Evolutionary conservation across 2,888 invertebrate species (phyloP).

Genomic region (Baccha elongata): DNA sequence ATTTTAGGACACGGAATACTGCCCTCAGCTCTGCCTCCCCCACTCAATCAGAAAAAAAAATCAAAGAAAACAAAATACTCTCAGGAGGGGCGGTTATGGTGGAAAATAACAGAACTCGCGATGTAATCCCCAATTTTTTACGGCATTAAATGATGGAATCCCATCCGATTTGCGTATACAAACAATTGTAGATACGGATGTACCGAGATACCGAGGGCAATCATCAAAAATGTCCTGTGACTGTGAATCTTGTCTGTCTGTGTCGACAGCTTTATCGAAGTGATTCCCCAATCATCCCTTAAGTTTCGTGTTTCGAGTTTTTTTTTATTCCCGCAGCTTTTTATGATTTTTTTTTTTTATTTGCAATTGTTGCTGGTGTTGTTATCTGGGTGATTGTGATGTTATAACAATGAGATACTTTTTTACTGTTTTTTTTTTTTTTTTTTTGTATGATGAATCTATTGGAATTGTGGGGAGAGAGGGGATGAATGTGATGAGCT

Average conservation of each 20-base stretch:
- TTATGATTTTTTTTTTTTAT: constrained; percentile 31
- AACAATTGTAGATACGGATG: neutral
- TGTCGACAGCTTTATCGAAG: constrained; percentile 68
- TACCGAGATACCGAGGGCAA: constrained; percentile 59
- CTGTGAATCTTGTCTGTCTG: constrained; percentile 54
- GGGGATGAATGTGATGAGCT: constrained; percentile 4
- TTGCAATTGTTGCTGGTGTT: constrained; percentile 68
- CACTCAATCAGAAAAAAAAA: constrained; percentile 25
- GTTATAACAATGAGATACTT: constrained; percentile 69
- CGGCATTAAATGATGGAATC: constrained; percentile 73
- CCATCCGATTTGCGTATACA: constrained; percentile 70
- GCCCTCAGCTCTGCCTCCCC: neutral
- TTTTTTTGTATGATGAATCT: constrained; percentile 54
- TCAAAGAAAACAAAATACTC: constrained; percentile 58
- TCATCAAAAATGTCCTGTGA: constrained; percentile 70
- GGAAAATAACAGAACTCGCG: constrained; percentile 68
- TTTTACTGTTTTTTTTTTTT: constrained; percentile 41
- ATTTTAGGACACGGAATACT: constrained; percentile 25
- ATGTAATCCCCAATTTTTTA: constrained; percentile 73
- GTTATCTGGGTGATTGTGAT: constrained; percentile 71
- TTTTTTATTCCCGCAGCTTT: constrained; percentile 19
- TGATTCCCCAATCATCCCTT: constrained; percentile 65
- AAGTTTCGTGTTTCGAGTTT: constrained; percentile 46
- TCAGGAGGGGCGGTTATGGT: constrained; percentile 7
- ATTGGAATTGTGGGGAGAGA: constrained; percentile 17